Base-by-base conservation (phyloP, 1,140 invertebrate genomes). In the Gonioctena quinquepunctata region DNA sequence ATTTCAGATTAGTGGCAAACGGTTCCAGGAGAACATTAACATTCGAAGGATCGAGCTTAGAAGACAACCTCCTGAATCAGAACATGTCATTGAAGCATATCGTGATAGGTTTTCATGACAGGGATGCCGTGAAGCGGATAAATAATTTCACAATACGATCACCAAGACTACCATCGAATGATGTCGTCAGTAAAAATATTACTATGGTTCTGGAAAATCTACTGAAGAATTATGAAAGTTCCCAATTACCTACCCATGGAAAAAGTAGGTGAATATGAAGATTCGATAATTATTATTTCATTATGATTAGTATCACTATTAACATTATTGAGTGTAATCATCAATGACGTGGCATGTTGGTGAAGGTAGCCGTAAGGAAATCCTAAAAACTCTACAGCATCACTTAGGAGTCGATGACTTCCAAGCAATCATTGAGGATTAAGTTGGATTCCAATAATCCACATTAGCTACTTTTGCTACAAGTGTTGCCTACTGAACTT, bases 211-310 rank as follows among this genome's bases (percentile, higher is more conserved):
- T 96, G 60, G 94, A 96, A 78, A 94, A 94, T 78, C 85, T 96
- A 4, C 84, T 96, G 56, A 92, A 94, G 80, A 93, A 95, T 77
- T 97, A 97, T 78, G 95, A 97, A 83, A 94, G 93, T 77, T 94
- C 92, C 8, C 92, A 96, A 68, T 84, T 96, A 54, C 95, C 95
- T 3, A 93, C 91, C 2, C 92, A 94, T 75, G 92, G 91, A 25
- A 89, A 92, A 88, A 92, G 93, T 92, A 83, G 19, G 60, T 48
- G 33, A 42, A 42, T 13, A n/a, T n/a, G n/a, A n/a, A n/a, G n/a
- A n/a, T n/a, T n/a, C n/a, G n/a, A n/a, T n/a, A n/a, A n/a, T n/a
- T n/a, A n/a, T n/a, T 42, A n/a, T 13, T 13, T 42, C 16, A 42
- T 42, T 42, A 42, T 42, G 16, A 13, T 42, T 1, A 42, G 2